Conservation (phyloP, 1,140 invertebrate genomes). For the Solenopsis invicta region DNA sequence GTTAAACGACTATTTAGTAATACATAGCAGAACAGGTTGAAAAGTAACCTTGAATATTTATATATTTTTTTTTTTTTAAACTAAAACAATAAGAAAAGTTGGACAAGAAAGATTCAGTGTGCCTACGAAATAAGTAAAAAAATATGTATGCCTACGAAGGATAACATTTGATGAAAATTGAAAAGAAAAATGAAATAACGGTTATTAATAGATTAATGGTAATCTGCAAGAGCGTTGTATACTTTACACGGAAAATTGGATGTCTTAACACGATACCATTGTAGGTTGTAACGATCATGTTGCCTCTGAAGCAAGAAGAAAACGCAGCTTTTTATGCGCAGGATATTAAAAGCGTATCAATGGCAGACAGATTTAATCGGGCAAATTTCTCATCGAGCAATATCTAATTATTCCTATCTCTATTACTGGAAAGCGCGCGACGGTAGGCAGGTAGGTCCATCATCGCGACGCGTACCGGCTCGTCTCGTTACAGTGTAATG, state of each 20-base stretch:
- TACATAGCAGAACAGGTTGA: no score
- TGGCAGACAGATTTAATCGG: conserved; percentile 14
- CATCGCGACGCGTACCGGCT: conserved; percentile 10
- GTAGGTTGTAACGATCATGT: background rate
- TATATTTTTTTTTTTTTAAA: no score
- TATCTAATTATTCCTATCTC: conserved; percentile 57
- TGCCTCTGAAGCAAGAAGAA: conserved; percentile 8
- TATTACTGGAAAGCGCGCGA: conserved; percentile 39
- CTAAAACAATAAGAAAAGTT: no score
- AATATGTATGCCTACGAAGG: no score
- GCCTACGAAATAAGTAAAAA: no score
- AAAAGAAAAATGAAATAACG: conserved; percentile 14
- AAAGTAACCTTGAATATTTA: no score
- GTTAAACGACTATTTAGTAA: no score
- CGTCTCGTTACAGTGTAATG: conserved; percentile 35
- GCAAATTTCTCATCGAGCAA: conserved; percentile 10
- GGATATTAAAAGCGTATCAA: conserved; percentile 1
- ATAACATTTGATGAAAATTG: background rate
- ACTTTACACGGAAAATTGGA: background rate
- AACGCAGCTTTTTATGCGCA: conserved; percentile 9
- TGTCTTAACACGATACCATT: background rate
- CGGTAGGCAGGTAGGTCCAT: background rate
- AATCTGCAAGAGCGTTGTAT: background rate
- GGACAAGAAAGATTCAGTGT: no score
- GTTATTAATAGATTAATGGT: background rate